Evolutionary conservation across 1,140 invertebrate genomes (phyloP).

Genomic region (Brachionus paranguensis): DNA sequence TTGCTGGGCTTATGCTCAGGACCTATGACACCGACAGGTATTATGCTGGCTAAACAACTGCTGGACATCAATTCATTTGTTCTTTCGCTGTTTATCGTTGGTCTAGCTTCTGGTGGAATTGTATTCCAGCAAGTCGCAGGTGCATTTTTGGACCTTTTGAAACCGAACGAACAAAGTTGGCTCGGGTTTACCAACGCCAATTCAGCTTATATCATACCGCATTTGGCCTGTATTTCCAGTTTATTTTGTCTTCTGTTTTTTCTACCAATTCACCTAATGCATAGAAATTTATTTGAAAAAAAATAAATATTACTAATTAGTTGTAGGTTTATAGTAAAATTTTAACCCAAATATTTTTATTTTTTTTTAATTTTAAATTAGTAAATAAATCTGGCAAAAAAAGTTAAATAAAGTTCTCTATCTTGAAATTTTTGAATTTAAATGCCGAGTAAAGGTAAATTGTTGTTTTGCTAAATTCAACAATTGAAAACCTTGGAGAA

Average conservation of each 20-base stretch:
- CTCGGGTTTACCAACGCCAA: background rate
- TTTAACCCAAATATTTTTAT: background rate
- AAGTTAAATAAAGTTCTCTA: too few relatives aligned
- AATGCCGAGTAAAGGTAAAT: too few relatives aligned
- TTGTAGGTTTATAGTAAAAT: background rate
- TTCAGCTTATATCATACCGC: background rate
- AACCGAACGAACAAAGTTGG: background rate
- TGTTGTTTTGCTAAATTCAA: too few relatives aligned
- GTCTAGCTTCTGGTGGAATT: conserved; percentile 7
- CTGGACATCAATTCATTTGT: conserved; percentile 14
- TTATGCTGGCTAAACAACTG: conserved; percentile 22
- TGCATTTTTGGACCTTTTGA: background rate
- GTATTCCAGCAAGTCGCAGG: conserved; percentile 24
- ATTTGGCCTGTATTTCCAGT: background rate
- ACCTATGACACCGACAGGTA: background rate
- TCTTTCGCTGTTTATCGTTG: conserved; percentile 22
- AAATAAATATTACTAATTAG: background rate
- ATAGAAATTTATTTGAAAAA: background rate
- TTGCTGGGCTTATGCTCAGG: conserved; percentile 6
- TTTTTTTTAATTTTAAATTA: background rate
- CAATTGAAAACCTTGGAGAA: too few relatives aligned
- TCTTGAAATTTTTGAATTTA: too few relatives aligned
- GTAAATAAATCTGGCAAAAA: background rate
- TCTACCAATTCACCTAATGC: conserved; percentile 14
- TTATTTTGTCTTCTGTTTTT: conserved; percentile 22